These are phyloP conservation scores for Magallana ariakensis DNA, from an alignment of 1,140 invertebrate genomes.

Conservation along the genomic window DNA sequence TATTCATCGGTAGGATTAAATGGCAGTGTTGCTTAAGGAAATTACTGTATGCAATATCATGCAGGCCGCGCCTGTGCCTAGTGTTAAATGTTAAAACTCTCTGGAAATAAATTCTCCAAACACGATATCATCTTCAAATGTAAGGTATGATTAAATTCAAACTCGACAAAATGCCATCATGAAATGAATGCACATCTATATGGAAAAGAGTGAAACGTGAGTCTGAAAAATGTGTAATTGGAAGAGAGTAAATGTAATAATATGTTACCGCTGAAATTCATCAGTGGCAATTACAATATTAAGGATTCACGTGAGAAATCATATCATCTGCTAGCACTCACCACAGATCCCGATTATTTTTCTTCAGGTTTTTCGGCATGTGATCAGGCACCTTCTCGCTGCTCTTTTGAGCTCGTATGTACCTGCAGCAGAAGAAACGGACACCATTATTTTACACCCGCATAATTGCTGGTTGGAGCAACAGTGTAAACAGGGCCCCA, in stretches of 20 bases:
- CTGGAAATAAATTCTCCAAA: not conserved
- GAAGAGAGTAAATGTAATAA: not conserved
- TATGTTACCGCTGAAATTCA: not conserved
- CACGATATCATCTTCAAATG: not conserved
- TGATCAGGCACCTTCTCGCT: slow-evolving; percentile 88
- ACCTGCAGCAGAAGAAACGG: slow-evolving; percentile 63
- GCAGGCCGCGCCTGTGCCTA: not conserved
- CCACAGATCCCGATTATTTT: slow-evolving; percentile 86
- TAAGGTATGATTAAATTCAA: slow-evolving; percentile 10
- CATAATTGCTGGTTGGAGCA: not conserved
- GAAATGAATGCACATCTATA: not conserved
- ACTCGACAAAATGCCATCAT: slow-evolving; percentile 10
- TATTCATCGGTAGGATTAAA: not conserved
- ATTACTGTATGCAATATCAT: not conserved
- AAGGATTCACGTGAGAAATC: not conserved
- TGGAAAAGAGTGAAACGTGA: not conserved
- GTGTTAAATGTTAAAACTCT: not conserved
- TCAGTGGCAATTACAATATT: not conserved
- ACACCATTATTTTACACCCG: not conserved
- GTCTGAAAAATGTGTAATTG: slow-evolving; percentile 1
- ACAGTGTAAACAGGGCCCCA: not conserved
- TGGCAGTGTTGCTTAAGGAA: not conserved
- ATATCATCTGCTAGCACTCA: slow-evolving; percentile 65
- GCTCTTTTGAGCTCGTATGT: slow-evolving; percentile 85
- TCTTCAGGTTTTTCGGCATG: slow-evolving; percentile 86